A percentile compares a stretch with the other conserved stretches of the same genome.
Evolutionary conservation across 2,113 vertebrate species (phyloP).

Genomic region (Xiphophorus maculatus): DNA sequence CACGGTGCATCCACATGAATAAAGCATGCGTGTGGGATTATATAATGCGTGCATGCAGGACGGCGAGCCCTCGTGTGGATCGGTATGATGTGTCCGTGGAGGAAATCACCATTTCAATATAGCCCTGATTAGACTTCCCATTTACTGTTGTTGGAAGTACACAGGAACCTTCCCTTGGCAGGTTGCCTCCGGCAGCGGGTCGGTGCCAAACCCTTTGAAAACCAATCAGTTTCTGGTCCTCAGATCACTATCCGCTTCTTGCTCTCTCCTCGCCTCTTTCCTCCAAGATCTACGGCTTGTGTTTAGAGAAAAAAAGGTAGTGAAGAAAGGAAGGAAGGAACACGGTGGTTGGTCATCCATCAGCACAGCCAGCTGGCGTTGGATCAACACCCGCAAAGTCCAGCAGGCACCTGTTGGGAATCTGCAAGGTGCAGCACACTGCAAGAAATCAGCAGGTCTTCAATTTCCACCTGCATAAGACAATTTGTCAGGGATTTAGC

Average conservation of each 20-base stretch:
- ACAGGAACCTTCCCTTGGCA: conserved; percentile 78
- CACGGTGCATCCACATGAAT: conserved; percentile 41
- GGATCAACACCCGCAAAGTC: conserved; percentile 67
- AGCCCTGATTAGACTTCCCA: conserved; percentile 78
- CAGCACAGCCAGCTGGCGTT: conserved; percentile 67
- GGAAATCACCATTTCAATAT: conserved; percentile 78
- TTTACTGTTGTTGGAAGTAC: conserved; percentile 70
- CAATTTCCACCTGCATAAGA: not conserved
- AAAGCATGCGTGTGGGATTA: conserved; percentile 38
- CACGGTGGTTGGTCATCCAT: conserved; percentile 60
- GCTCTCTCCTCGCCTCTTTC: conserved; percentile 61
- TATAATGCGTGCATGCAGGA: conserved; percentile 26
- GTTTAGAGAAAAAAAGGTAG: conserved; percentile 19
- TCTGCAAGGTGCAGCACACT: conserved; percentile 68
- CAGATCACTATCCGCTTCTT: conserved; percentile 75
- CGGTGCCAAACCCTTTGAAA: conserved; percentile 81
- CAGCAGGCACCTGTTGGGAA: conserved; percentile 74
- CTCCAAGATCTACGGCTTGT: conserved; percentile 53
- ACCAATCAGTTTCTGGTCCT: conserved; percentile 79
- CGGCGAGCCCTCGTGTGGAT: conserved; percentile 13
- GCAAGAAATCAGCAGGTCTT: conserved; percentile 29
- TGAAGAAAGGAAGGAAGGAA: conserved; percentile 26
- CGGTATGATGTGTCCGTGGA: conserved; percentile 24
- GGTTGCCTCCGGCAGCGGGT: conserved; percentile 66
- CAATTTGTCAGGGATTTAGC: conserved; percentile 6